phyloP scores from a whole-genome alignment of 2,113 vertebrate genomes.

The Cyanoramphus novaezelandiae region DNA sequence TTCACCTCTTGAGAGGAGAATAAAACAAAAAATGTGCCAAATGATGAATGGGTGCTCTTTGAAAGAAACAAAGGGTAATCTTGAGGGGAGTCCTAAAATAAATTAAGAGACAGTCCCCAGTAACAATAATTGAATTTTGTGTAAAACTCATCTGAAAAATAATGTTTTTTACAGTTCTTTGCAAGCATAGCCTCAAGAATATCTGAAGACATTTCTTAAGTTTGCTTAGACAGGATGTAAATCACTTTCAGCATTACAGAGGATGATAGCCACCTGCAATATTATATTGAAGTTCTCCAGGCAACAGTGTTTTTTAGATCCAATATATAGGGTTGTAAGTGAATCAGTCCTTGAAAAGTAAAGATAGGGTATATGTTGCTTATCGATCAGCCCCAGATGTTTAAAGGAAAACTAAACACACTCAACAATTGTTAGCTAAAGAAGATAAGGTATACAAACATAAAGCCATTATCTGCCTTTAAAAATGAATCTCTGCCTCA shows the following conservation, averaged over 20 bases:
- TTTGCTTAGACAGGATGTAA: background rate
- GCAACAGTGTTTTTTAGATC: background rate
- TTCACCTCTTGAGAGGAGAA: background rate
- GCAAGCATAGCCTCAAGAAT: background rate
- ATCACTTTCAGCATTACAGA: background rate
- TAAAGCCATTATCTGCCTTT: background rate
- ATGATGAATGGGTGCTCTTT: background rate
- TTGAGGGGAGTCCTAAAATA: background rate
- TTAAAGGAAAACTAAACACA: slow-evolving; percentile 3
- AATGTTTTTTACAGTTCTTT: background rate
- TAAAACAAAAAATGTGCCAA: background rate
- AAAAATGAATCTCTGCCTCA: background rate
- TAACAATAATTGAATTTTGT: background rate
- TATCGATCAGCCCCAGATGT: slow-evolving; percentile 29
- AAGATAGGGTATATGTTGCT: background rate
- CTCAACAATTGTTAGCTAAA: slow-evolving; percentile 1
- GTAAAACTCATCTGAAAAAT: background rate
- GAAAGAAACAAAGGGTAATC: background rate
- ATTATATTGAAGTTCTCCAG: background rate
- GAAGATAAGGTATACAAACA: slow-evolving; percentile 38
- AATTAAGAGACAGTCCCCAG: background rate
- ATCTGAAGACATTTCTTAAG: background rate
- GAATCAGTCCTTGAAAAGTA: slow-evolving; percentile 26
- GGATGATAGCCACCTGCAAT: background rate
- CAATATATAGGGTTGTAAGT: background rate